phyloP scores from a whole-genome alignment of 2,113 vertebrate genomes.

The Cynopterus brachyotis region DNA sequence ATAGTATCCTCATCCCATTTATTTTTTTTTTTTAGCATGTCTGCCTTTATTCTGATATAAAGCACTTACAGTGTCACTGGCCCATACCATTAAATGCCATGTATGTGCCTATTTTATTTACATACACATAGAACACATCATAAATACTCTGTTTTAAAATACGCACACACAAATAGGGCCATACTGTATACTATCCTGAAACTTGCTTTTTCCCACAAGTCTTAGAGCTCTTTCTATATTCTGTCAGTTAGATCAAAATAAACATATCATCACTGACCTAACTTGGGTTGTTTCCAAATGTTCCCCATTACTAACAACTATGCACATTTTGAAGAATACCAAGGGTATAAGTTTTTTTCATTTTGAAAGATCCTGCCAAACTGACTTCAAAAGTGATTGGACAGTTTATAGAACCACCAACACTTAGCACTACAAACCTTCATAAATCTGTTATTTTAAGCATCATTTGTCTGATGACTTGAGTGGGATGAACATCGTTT shows the following conservation, averaged over 20 bases:
- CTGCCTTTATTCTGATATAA: neutral
- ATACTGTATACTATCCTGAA: neutral
- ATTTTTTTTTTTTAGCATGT: neutral
- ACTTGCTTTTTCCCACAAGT: neutral
- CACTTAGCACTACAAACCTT: neutral
- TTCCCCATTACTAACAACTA: neutral
- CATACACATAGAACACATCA: neutral
- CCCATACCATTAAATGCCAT: neutral
- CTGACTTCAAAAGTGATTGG: neutral
- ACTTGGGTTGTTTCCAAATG: neutral
- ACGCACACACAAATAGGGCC: neutral
- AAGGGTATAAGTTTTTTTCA: neutral
- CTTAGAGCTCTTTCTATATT: neutral
- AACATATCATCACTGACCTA: neutral
- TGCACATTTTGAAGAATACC: neutral
- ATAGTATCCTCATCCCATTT: neutral
- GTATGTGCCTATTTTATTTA: neutral
- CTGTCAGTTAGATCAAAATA: neutral
- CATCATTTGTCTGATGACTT: neutral
- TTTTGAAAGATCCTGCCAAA: neutral
- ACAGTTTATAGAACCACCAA: neutral
- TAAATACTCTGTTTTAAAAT: neutral
- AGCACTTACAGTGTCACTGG: neutral
- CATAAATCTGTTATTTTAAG: neutral
- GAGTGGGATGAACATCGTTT: neutral